Evolutionary conservation across 2,888 invertebrate species (phyloP), one percentile per base, ranked within the genome.

Genomic region (Stictocephala bisonia): DNA sequence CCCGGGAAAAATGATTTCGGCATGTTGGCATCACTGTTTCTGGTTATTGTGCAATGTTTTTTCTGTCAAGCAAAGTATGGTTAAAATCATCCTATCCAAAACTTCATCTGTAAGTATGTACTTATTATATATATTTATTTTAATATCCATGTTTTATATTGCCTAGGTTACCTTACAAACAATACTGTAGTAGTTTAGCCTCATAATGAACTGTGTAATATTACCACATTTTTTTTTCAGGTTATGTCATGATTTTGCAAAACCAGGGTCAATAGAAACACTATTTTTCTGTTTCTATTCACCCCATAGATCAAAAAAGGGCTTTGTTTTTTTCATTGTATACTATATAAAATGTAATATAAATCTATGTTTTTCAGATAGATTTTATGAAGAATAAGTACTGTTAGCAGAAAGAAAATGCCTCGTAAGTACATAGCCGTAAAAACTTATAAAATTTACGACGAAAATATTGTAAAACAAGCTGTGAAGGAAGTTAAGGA

Each of bases 201-300:
- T 50, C 3, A 50, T 2, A 50, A 51, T 51, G 27, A 51, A 51
- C 2, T 51, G 22, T 26, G 27, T 24, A 18, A 26, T 51, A 6
- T 51, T 24, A 51, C 24, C 27, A n/a, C n/a, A 51, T 24, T 51
- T 51, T 51, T 51, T 2, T 51, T 51, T 1, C 27, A 24, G 51
- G 51, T 51, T 51, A 51, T 51, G 51, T 51, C 51, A 51, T 51
- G 51, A 51, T 51, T 51, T 51, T 51, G 26, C 24, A 51, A 51
- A 24, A 51, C 51, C 51, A 22, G 51, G 51, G 51, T 24, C 6
- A 51, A 51, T 51, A 51, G 26, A 51, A 51, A 51, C 51, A 51
- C 51, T 51, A 26, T 51, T 51, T n/a, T 24, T 51, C 27, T 51
- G 51, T 51, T 51, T 51, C 26, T 51, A 51, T 51, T 22, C 51